Evolutionary conservation across 92 coral and sea anemone species (phyloP), one percentile per base, ranked within the genome.

Genomic region (Blastomussa wellsi): DNA sequence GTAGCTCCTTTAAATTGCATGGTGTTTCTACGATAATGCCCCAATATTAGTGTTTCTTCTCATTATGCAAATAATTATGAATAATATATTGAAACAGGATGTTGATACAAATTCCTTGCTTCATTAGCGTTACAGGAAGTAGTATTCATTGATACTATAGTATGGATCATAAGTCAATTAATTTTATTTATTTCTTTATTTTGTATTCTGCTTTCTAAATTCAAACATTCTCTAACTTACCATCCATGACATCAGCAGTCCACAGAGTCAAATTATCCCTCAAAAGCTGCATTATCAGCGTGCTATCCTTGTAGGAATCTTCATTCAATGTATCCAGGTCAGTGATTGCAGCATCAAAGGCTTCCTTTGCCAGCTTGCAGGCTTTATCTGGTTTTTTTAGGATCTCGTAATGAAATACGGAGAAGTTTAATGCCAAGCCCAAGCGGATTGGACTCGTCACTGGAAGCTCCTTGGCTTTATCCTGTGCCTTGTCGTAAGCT

Each of bases 261-360:
- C 95, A 92, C 65, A 92, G 90, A 15, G 93, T 90, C 72, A 92
- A 87, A 53, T 92, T 92, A 68, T 90, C 95, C 76, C 93, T 90
- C 77, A 92, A 85, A 41, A 92, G 88, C 90, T 92, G 95, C 95
- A 92, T 90, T 69, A 92, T 92, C 55, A 92, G 80, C 28, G 95
- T 90, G 80, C 95, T 92, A 44, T 92, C 95, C 82, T 92, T 92
- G 76, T 90, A 90, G 0, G 92, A 90, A 20, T 92, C 95, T 74
- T 92, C 93, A 15, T 68, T 75, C 79, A 90, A 80, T 1, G 88
- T 78, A 70, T 92, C 95, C 79, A 92, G 69, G 15, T 92, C 95
- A 37, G 90, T 90, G 72, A 92, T 92, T 32, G 95, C 95, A 9
- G 72, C 88, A 57, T 92, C 95, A 85, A 92, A 92, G 72, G 95